Evolutionary conservation across 1,140 invertebrate genomes (phyloP).

Genomic region (Drosophila ambigua): DNA sequence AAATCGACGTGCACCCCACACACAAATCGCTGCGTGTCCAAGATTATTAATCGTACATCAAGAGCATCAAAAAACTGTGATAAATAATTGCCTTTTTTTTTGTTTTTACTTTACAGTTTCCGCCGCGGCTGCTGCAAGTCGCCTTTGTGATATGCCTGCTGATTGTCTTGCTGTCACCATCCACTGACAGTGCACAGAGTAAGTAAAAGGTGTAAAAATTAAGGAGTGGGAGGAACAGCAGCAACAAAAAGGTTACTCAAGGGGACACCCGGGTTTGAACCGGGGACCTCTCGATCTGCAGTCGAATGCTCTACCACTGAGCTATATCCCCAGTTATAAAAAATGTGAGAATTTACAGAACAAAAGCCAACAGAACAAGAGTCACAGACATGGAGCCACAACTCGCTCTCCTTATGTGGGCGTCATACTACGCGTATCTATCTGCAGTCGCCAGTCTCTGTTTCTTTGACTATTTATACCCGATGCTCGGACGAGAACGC

Average conservation of each 20-base stretch:
- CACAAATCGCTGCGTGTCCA: slow-evolving; percentile 49
- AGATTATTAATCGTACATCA: slow-evolving; percentile 61
- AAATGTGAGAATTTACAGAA: slow-evolving; percentile 27
- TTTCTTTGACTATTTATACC: slow-evolving; percentile 34
- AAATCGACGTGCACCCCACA: slow-evolving; percentile 65
- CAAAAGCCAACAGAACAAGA: slow-evolving; percentile 16
- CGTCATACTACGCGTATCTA: neutral
- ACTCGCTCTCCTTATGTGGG: slow-evolving; percentile 25
- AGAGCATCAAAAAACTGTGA: slow-evolving; percentile 39
- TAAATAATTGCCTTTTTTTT: slow-evolving; percentile 42
- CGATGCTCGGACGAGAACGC: too few species aligned
- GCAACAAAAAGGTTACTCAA: slow-evolving; percentile 38
- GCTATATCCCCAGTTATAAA: slow-evolving; percentile 71
- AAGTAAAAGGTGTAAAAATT: slow-evolving; percentile 68
- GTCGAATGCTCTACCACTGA: slow-evolving; percentile 97
- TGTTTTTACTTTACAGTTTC: slow-evolving; percentile 84
- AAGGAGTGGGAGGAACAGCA: neutral
- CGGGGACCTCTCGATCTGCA: slow-evolving; percentile 97
- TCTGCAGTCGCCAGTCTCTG: neutral
- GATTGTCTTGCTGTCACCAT: slow-evolving; percentile 85
- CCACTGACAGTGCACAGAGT: slow-evolving; percentile 85
- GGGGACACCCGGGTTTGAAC: slow-evolving; percentile 85
- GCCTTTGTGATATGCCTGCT: slow-evolving; percentile 85
- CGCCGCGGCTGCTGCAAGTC: slow-evolving; percentile 85
- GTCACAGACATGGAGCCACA: neutral